Evolutionary conservation across 2,888 invertebrate species (phyloP).

Genomic region (Tenthredo livida): DNA sequence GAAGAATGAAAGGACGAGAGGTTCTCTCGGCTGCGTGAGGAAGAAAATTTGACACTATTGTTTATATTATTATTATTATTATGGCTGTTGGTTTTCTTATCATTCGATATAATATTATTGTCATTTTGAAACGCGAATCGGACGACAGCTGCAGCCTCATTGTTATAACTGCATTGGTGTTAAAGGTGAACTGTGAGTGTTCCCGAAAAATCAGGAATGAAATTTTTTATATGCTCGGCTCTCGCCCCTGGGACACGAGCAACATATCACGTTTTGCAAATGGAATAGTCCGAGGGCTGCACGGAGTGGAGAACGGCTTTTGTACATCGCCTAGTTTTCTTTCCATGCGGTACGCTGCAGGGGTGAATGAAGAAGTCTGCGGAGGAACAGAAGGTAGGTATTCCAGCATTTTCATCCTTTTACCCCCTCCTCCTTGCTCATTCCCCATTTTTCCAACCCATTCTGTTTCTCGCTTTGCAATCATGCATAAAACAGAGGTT

Average conservation of each 20-base stretch:
- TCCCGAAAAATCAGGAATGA: not conserved
- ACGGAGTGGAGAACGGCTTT: constrained; percentile 32
- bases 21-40: not conserved
- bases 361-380: constrained; percentile 40
- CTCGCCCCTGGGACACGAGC: constrained; percentile 17
- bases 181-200: not conserved
- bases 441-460: constrained; percentile 19
- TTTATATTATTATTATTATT: not conserved
- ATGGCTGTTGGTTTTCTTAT: not conserved
- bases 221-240: not conserved
- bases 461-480: constrained; percentile 50
- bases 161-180: not conserved
- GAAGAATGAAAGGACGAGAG: constrained; percentile 4
- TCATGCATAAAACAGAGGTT: constrained; percentile 53
- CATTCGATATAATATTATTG: not conserved
- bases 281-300: constrained; percentile 39
- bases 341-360: not conserved
- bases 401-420: constrained; percentile 47
- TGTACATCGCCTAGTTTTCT: constrained; percentile 42
- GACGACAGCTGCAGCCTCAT: not conserved
- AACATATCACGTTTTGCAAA: constrained; percentile 46
- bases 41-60: not conserved
- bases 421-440: constrained; percentile 7
- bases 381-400: constrained; percentile 28
- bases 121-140: not conserved